These are phyloP conservation scores for Drosophila virilis DNA, from an alignment of 1,140 invertebrate genomes.

Conservation along the genomic window DNA sequence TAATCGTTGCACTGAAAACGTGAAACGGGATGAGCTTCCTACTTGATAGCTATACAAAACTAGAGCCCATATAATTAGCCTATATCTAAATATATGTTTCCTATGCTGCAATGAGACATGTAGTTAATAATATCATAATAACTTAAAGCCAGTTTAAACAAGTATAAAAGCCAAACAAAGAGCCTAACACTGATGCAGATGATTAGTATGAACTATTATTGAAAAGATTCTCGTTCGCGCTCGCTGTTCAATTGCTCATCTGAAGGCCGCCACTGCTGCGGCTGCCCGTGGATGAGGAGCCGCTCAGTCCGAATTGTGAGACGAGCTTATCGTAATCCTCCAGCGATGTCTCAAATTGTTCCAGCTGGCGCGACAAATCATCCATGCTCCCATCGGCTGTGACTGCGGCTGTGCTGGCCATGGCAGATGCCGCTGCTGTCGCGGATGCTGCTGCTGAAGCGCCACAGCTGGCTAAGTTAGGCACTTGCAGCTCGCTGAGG, in stretches of 20 bases:
- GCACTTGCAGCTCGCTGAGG: slow-evolving; percentile 86
- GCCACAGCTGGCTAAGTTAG: slow-evolving; percentile 37
- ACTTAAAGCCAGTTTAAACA: slow-evolving; percentile 4
- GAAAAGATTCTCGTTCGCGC: slow-evolving; percentile 6
- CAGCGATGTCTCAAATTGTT: slow-evolving; percentile 90
- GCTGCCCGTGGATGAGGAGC: slow-evolving; percentile 77
- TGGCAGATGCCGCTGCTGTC: slow-evolving; percentile 29
- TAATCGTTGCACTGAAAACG: slow-evolving; percentile 42
- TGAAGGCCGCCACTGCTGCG: slow-evolving; percentile 77
- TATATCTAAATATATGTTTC: slow-evolving; percentile 2
- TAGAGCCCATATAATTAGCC: slow-evolving; percentile 30
- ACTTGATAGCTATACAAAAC: slow-evolving; percentile 39
- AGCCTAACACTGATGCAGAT: neutral
- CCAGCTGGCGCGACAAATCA: slow-evolving; percentile 89
- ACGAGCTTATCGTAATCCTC: slow-evolving; percentile 90
- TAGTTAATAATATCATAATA: slow-evolving; percentile 22
- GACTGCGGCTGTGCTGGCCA: slow-evolving; percentile 35
- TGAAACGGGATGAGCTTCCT: slow-evolving; percentile 49
- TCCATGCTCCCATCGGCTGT: slow-evolving; percentile 85
- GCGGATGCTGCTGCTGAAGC: slow-evolving; percentile 84
- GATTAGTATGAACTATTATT: slow-evolving; percentile 10
- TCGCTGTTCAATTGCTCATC: slow-evolving; percentile 71
- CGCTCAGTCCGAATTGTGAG: slow-evolving; percentile 86
- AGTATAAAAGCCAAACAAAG: neutral
- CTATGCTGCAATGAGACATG: slow-evolving; percentile 1